These are phyloP conservation scores for Galendromus occidentalis DNA, from an alignment of 1,140 invertebrate genomes.

Conservation along the genomic window DNA sequence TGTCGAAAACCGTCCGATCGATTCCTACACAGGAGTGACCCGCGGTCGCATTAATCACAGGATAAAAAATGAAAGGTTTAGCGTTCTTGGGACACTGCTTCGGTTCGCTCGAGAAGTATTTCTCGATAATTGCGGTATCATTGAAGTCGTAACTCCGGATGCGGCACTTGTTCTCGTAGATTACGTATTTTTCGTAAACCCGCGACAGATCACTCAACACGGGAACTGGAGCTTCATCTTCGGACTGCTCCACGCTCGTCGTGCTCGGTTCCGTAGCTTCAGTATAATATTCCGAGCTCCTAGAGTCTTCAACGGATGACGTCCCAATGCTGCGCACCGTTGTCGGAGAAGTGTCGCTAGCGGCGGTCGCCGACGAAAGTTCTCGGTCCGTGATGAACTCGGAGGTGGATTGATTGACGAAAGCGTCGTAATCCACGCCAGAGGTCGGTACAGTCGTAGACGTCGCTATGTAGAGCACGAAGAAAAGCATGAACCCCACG, in stretches of 20 bases:
- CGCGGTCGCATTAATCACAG: neutral
- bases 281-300: neutral
- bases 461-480: neutral
- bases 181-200: neutral
- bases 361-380: too few species aligned
- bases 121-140: neutral
- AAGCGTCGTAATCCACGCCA: neutral
- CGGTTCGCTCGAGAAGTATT: neutral
- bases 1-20: neutral
- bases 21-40: neutral
- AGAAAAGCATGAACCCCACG: neutral
- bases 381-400: neutral
- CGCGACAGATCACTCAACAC: neutral
- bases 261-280: neutral
- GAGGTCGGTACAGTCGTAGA: neutral
- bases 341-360: neutral
- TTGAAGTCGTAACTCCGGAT: neutral
- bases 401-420: neutral
- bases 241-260: neutral
- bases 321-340: neutral
- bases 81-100: neutral
- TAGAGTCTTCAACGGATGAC: neutral
- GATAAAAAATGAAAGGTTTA: slow-evolving; percentile 10
- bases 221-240: neutral
- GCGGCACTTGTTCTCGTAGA: neutral